Evolutionary conservation across 2,797 vertebrate species (phyloP), one percentile per base, ranked within the genome.

Genomic region (Cyprinodon diabolis): DNA sequence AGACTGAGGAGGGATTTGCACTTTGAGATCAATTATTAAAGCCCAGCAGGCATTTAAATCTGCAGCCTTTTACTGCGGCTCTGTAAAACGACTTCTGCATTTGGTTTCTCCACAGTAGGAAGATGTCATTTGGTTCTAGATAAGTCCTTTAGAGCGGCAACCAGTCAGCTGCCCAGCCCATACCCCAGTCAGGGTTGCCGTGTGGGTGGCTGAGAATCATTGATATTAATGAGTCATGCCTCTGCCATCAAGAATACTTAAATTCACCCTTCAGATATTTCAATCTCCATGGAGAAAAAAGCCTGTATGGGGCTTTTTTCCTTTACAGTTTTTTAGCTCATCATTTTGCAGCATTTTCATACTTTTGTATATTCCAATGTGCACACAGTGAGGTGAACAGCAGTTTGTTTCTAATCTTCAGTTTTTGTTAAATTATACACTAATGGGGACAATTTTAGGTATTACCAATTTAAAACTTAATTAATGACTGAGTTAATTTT

Each of bases 171-270:
- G 78, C 60, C 10, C 52, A 65, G 54, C 77, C 78, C 69, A 17
- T 69, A 71, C 76, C 74, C 60, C 74, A 68, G 69, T 69, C 74
- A 57, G 68, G 75, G 55, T 55, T 60, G 55, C 15, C 10, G 67
- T 15, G 77, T 84, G 76, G 75, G 81, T 48, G 71, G 76, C 69
- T 79, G 75, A 63, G 69, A 71, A 63, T 74, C 17, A n/a, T 76
- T 63, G 68, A 77, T 63, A 47, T 55, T 65, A 80, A 77, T 80
- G 78, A 86, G 72, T 82, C 80, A 75, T 75, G 52, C 69, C 4
- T 67, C 81, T 66, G 74, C 62, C 55, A 79, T 79, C 68, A 9
- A 74, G 69, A 25, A 52, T 66, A 67, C 69, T 74, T 73, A 60
- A 70, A 56, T 15, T 63, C 60, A 69, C 48, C 62, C 69, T 43